Conservation (phyloP, 2,797 vertebrate species). For the Anabacerthia variegaticeps region DNA sequence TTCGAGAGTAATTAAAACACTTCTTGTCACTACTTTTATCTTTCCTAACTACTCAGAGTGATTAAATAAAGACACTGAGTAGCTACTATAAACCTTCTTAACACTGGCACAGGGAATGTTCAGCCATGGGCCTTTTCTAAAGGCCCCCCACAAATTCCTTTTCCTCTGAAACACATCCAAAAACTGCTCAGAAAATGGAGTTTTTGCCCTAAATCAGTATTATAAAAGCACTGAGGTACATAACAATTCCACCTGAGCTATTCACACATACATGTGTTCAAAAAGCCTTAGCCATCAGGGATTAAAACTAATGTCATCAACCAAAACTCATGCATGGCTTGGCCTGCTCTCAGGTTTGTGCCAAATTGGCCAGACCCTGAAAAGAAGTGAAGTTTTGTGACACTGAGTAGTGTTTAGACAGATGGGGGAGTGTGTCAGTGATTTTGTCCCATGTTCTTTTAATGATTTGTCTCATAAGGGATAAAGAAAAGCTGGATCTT, state of each 20-base stretch:
- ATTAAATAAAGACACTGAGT: background rate
- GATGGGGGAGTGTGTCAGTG: background rate
- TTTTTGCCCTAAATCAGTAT: background rate
- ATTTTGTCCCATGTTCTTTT: background rate
- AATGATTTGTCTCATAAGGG: background rate
- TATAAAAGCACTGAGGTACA: background rate
- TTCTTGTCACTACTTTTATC: background rate
- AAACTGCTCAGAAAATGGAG: background rate
- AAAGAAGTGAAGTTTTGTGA: background rate
- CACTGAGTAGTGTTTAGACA: background rate
- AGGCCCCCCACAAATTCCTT: background rate
- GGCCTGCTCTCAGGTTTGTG: background rate
- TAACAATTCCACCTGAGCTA: background rate
- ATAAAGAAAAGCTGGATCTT: background rate
- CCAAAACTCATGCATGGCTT: background rate
- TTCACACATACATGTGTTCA: rapidly evolving
- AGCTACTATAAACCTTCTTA: background rate
- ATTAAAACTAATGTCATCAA: background rate
- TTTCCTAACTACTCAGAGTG: background rate
- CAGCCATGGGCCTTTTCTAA: background rate
- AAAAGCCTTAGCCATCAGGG: background rate
- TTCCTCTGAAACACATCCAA: background rate
- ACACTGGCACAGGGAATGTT: background rate
- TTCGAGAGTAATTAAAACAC: constrained; percentile 9
- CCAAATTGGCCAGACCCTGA: background rate